Conservation (phyloP, 2,888 invertebrate genomes). For the Amorpha juglandis region DNA sequence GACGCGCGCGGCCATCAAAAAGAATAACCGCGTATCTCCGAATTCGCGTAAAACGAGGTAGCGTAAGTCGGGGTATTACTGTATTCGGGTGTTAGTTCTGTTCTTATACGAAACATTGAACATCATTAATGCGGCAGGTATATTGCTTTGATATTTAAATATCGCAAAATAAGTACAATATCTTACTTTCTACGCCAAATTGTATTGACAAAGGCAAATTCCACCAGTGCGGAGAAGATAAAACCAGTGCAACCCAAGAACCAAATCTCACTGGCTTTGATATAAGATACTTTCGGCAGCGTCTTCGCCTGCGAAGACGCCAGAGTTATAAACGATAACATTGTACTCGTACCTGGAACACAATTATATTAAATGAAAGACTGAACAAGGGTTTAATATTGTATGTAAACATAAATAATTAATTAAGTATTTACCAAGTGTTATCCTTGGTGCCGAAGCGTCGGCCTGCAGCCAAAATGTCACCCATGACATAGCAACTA, state of each 20-base stretch:
- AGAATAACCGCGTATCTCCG: no score
- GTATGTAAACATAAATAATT: no score
- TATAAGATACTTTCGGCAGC: conserved; percentile 94
- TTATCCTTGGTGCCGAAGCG: conserved; percentile 92
- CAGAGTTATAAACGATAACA: conserved; percentile 94
- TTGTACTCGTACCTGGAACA: conserved; percentile 90
- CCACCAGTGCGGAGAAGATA: conserved; percentile 93
- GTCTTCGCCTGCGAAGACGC: conserved; percentile 94
- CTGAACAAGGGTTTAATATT: neutral
- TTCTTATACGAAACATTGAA: conserved; percentile 8
- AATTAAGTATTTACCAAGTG: conserved; percentile 83
- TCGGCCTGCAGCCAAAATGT: conserved; percentile 95
- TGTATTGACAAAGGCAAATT: conserved; percentile 95
- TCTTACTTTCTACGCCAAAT: conserved; percentile 93
- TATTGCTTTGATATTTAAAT: no score
- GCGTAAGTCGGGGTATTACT: no score
- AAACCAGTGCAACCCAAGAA: conserved; percentile 93
- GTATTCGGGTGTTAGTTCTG: no score
- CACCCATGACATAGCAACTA: conserved; percentile 94
- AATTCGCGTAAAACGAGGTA: no score
- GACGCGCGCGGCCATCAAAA: no score
- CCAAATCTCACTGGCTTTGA: conserved; percentile 96
- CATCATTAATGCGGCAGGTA: no score
- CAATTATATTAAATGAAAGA: conserved; percentile 19
- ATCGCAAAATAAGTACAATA: neutral